These are phyloP conservation scores for Troides helena DNA, from an alignment of 2,888 invertebrate genomes.

Conservation along the genomic window DNA sequence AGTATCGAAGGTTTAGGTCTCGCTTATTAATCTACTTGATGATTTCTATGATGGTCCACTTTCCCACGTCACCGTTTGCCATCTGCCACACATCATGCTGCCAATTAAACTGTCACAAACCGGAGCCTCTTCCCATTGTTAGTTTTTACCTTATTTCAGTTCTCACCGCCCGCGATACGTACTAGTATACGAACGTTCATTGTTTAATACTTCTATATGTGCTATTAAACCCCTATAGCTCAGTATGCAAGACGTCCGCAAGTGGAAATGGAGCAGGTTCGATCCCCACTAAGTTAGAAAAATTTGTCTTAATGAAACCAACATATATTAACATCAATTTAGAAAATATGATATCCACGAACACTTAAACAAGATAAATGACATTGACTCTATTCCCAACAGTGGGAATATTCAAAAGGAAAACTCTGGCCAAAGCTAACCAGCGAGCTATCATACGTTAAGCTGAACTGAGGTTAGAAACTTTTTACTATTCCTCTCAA, in stretches of 20 bases:
- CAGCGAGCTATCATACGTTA: neutral
- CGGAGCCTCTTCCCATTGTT: slow-evolving; percentile 11
- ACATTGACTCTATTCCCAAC: no score
- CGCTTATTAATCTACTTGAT: neutral
- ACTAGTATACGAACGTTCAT: neutral
- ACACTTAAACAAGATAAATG: no score
- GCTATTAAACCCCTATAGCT: no score
- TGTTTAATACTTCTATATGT: neutral
- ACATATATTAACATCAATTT: no score
- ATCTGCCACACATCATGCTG: neutral
- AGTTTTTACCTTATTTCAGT: slow-evolving; percentile 2
- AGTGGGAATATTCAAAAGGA: no score
- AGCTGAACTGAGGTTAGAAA: neutral
- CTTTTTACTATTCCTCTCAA: neutral
- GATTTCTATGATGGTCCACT: slow-evolving; percentile 8
- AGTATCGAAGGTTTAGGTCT: neutral
- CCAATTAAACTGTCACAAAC: slow-evolving; percentile 2
- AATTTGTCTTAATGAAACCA: no score
- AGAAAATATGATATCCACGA: no score
- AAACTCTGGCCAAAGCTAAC: neutral
- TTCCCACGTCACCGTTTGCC: slow-evolving; percentile 20
- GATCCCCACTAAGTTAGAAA: no score
- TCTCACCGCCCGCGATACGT: neutral
- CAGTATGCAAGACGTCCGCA: no score
- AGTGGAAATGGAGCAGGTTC: no score